phyloP scores from a whole-genome alignment of 2,888 invertebrate species.

The Bombylius major region DNA sequence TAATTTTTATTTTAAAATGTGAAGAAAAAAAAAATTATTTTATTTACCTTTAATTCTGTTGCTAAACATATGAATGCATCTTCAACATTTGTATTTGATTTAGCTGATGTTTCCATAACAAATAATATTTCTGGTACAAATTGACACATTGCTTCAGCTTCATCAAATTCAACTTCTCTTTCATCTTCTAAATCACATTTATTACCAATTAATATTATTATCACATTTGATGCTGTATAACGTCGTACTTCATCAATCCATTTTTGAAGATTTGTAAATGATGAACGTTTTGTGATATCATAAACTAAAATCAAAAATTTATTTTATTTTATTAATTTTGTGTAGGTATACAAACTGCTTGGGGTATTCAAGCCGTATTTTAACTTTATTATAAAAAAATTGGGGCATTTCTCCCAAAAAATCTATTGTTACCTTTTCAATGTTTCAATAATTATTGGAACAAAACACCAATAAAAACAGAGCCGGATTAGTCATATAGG shows the following conservation, averaged over 20 bases:
- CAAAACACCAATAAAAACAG: no score
- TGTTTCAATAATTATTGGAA: no score
- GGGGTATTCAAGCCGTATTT: no score
- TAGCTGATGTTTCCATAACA: conserved; percentile 80
- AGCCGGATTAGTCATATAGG: no score
- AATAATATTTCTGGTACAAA: conserved; percentile 77
- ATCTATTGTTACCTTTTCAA: no score
- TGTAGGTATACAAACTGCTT: no score
- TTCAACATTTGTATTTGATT: conserved; percentile 83
- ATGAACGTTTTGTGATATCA: conserved; percentile 86
- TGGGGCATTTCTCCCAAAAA: no score
- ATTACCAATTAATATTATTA: conserved; percentile 83
- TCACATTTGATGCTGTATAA: conserved; percentile 85
- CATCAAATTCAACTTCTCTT: conserved; percentile 72
- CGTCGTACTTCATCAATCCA: conserved; percentile 94
- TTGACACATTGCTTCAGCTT: conserved; percentile 76
- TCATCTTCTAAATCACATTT: conserved; percentile 75
- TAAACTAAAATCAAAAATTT: conserved; percentile 51
- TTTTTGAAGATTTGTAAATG: conserved; percentile 80
- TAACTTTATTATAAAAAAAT: neutral
- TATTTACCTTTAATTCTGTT: conserved; percentile 64
- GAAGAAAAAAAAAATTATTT: no score
- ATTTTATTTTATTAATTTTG: neutral
- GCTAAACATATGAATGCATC: conserved; percentile 77
- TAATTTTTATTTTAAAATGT: no score